These are phyloP conservation scores for Gobio gobio DNA, from an alignment of 2,113 vertebrate species.

Conservation along the genomic window DNA sequence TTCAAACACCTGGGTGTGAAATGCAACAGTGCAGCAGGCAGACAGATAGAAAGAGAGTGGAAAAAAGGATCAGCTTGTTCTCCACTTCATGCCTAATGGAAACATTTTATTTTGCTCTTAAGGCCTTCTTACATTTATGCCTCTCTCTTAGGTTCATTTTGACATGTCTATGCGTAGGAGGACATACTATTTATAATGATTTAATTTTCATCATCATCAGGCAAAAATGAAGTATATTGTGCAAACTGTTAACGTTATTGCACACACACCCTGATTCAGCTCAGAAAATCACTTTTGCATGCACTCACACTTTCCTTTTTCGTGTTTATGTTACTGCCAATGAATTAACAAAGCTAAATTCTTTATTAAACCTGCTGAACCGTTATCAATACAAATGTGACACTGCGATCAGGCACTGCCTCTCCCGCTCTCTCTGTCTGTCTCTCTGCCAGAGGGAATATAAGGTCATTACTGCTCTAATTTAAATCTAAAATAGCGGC, in stretches of 20 bases:
- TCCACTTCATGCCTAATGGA: constrained; percentile 20
- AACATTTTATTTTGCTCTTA: background rate
- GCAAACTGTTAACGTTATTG: background rate
- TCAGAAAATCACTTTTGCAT: background rate
- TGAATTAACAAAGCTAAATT: constrained; percentile 36
- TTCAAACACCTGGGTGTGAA: constrained; percentile 37
- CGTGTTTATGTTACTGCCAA: background rate
- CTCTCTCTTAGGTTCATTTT: background rate
- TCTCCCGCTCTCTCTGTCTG: constrained; percentile 9
- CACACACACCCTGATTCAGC: background rate
- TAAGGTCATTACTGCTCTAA: constrained; percentile 45
- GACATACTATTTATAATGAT: background rate
- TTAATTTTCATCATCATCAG: background rate
- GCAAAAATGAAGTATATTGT: background rate
- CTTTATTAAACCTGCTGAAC: constrained; percentile 46
- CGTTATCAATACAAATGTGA: constrained; percentile 39
- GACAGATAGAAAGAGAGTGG: constrained; percentile 2
- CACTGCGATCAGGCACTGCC: background rate
- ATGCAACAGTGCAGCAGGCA: background rate
- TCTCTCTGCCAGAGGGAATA: constrained; percentile 34
- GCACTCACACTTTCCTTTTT: background rate
- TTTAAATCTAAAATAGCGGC: constrained; percentile 18
- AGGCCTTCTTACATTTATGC: background rate
- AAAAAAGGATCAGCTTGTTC: constrained; percentile 4
- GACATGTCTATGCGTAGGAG: background rate